Base-by-base conservation (phyloP, 2,113 vertebrate genomes). In the Engystomops pustulosus region DNA sequence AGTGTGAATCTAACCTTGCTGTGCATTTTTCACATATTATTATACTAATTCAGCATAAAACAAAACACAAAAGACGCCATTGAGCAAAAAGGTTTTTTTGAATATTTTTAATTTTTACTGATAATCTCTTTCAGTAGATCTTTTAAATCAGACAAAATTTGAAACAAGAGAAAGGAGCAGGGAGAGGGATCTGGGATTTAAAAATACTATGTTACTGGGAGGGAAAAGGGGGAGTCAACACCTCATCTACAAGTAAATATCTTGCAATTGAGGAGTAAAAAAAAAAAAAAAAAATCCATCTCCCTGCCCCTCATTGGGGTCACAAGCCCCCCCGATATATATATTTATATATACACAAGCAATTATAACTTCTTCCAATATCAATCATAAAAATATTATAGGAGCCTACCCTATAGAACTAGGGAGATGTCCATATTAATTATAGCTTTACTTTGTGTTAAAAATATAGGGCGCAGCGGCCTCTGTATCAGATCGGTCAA, bases 351-450 rank as follows among this genome's bases (percentile, higher is more conserved):
- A 94, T 94, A 93, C 91, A 94, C 92, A 94, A 90, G 92, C 92
- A 91, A 91, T 91, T 92, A 92, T 47, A 83, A 90, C 81, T 84
- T 91, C 90, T 91, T 91, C 87, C 89, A 91, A 86, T 91, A 90
- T 93, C 90, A 92, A 91, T 89, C 94, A 94, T 93, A 95, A 95
- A 95, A 95, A 95, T 94, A 95, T 92, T 91, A 86, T 92, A 91
- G 89, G 93, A 92, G 92, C 92, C 87, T 80, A 90, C 94, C 93
- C 94, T 95, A 95, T 94, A 95, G 91, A 95, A 95, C 94, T 95
- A 95, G 94, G 92, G 93, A 91, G 86, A 87, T 82, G 88, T 88
- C 93, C 93, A 91, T 90, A 91, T 93, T 89, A 92, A 91, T 92
- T 93, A 92, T 91, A 93, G 86, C 92, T 94, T 92, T 90, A 86